Base-by-base conservation (phyloP, 2,888 invertebrate genomes). In the Zhuqinia jingwanae region DNA sequence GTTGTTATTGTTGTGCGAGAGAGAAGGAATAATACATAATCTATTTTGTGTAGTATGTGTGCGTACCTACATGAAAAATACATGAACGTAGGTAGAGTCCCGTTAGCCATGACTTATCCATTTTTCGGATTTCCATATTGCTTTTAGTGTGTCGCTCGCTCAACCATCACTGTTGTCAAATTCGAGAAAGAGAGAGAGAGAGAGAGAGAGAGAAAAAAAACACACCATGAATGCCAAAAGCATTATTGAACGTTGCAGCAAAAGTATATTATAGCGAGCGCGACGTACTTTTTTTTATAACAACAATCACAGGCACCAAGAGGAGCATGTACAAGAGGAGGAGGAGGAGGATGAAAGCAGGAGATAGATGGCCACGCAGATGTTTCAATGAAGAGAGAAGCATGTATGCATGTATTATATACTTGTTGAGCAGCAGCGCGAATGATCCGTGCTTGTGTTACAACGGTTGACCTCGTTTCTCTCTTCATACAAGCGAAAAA, bases 381-480 rank as follows among this genome's bases (percentile, higher is more conserved):
- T 85, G 85, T 85, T 78, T 78, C 78, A 77, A 68, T 73, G 78
- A 78, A 53, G 75, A 76, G 36, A 58, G 3, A 36, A 76, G 75
- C 56, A 56, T 50, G 13, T 10, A 50, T n/a, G n/a, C n/a, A n/a
- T n/a, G n/a, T 2, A 15, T 8, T n/a, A 25, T 58, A 76, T 80
- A 80, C 77, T 86, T 86, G 86, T 81, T 86, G 83, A 63, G 83
- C 36, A 36, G 36, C 36, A 36, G 36, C 77, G 81, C 75, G 68
- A 58, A 86, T 86, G 80, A 79, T 80, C 85, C 85, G 75, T 85
- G 80, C 85, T 85, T 86, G 86, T 76, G 76, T 76, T 81, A 76
- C 86, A 86, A 86, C 86, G 86, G 86, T 86, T 86, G 86, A 86
- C 86, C 86, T 86, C 86, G 86, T 86, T 86, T 86, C 81, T 84